Base-by-base conservation (phyloP, 92 coral and sea anemone genomes). In the Umimayanthus chanpuru region DNA sequence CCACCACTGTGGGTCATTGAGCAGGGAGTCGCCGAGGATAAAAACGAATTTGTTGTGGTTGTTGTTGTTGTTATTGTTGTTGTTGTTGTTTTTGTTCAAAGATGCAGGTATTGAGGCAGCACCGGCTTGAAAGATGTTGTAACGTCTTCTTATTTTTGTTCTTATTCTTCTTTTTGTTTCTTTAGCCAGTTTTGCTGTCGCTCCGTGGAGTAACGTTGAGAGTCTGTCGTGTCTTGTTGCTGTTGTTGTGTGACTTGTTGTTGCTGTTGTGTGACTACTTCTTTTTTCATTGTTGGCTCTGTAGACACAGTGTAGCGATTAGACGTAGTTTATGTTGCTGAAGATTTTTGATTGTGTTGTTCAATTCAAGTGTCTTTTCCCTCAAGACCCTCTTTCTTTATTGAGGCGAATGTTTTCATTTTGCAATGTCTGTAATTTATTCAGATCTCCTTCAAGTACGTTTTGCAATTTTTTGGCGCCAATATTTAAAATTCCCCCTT, bases 401-500 rank as follows among this genome's bases (percentile, higher is more conserved):
- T 71, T 71, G 76, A 71, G 76, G 39, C 76, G 39, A 71, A 25
- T 71, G 76, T 1, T 71, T 71, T 71, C 76, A 4, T 71, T 71
- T 8, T 55, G 64, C 20, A 55, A 55, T 55, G 64, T 55, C 6
- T 71, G 76, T 71, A 25, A 71, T 71, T 71, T 71, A 67, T 71
- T 71, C 76, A 71, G 39, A 71, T 71, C 76, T 71, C 12, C 76
- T 21, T 71, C 18, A 2, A 20, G 38, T 9, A 26, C 9, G 26
- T n/a, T n/a, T n/a, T n/a, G n/a, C n/a, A n/a, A n/a, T n/a, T n/a
- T n/a, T 71, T 71, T 71, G 76, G 76, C 76, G 76, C 76, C 11
- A 71, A 71, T 71, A 71, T 28, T 26, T 71, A 71, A 23, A 71
- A 71, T 71, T 41, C 28, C 76, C 76, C 28, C 76, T 71, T 71